Evolutionary conservation across 2,113 vertebrate genomes (phyloP).

Genomic region (Nesospiza acunhae): DNA sequence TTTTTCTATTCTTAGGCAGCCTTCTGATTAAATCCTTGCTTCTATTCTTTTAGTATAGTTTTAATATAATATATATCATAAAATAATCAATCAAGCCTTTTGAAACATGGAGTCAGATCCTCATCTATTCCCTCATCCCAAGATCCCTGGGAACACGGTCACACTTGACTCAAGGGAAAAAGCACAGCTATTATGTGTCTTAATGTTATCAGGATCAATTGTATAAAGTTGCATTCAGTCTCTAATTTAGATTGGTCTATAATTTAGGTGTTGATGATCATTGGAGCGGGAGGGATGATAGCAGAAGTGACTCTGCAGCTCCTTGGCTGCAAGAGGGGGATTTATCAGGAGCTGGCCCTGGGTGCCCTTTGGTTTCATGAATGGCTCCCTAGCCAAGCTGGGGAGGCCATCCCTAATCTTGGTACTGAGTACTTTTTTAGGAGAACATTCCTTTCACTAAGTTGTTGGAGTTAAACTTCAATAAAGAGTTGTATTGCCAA

Average conservation of each 20-base stretch:
- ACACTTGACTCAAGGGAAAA: not conserved
- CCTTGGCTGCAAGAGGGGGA: not conserved
- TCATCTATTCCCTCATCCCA: too few relatives aligned
- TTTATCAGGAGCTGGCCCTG: rapidly evolving
- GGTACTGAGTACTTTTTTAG: not conserved
- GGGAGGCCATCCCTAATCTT: not conserved
- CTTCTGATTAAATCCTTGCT: too few relatives aligned
- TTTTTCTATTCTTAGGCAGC: too few relatives aligned
- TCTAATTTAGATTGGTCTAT: not conserved
- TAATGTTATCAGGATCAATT: not conserved
- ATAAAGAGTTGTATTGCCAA: not conserved
- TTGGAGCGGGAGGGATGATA: not conserved
- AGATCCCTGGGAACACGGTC: too few relatives aligned
- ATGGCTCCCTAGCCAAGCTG: not conserved
- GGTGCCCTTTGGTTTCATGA: rapidly evolving
- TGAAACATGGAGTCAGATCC: too few relatives aligned
- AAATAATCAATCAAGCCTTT: too few relatives aligned
- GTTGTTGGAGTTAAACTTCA: not conserved
- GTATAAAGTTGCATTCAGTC: not conserved
- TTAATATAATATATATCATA: too few relatives aligned
- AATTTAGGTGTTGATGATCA: not conserved
- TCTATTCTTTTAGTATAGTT: too few relatives aligned
- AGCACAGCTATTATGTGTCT: not conserved
- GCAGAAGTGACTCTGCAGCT: not conserved
- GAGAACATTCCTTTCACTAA: not conserved